A percentile compares a stretch with the other conserved stretches of the same genome.
phyloP scores from a whole-genome alignment of 2,888 invertebrate species.

The Drosophila recens region DNA sequence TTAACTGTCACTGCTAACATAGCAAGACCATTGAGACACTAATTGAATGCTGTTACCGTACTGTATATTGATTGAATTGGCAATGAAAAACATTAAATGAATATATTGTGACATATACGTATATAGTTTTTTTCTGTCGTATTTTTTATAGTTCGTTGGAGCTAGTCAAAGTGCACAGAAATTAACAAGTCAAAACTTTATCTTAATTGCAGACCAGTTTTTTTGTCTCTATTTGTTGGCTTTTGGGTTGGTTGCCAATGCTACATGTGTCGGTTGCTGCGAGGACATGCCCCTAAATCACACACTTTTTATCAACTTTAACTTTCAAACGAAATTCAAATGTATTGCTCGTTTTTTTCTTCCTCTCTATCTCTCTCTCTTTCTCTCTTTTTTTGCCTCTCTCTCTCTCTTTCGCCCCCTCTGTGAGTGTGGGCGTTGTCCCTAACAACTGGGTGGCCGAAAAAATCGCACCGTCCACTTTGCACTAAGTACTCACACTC shows the following conservation, averaged over 20 bases:
- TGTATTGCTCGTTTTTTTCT: conserved; percentile 51
- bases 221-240: conserved; percentile 8
- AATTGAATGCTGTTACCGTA: background rate
- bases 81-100: conserved; percentile 17
- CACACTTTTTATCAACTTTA: conserved; percentile 75
- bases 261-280: conserved; percentile 22
- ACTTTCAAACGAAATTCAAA: conserved; percentile 73
- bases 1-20: background rate
- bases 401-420: background rate
- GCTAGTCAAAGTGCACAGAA: conserved; percentile 7
- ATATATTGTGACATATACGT: background rate
- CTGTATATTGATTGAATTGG: conserved; percentile 36
- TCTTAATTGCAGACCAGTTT: conserved; percentile 34
- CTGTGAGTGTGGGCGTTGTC: conserved; percentile 15
- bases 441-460: conserved; percentile 40
- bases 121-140: background rate
- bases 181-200: conserved; percentile 31
- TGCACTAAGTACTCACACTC: conserved; percentile 77
- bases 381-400: no score
- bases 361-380: background rate
- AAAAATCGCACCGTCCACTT: conserved; percentile 69
- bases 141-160: conserved; percentile 1
- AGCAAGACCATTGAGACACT: background rate
- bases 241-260: conserved; percentile 11
- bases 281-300: conserved; percentile 61